phyloP scores from a whole-genome alignment of 2,113 vertebrate genomes.

The Nothobranchius furzeri region DNA sequence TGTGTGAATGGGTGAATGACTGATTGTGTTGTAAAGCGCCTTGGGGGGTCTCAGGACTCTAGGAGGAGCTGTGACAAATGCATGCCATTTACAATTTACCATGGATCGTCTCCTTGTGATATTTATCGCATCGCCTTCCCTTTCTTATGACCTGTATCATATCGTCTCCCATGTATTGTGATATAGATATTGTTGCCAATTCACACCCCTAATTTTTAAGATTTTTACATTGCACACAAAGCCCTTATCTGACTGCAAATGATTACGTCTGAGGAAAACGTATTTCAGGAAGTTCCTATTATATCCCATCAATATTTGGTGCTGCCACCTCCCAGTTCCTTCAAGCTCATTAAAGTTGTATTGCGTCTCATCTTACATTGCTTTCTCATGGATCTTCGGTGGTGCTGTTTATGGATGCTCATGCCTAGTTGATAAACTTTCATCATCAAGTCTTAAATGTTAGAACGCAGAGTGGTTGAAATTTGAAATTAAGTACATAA shows the following conservation, averaged over 20 bases:
- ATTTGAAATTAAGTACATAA: neutral
- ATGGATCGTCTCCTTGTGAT: too few relatives aligned
- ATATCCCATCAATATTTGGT: constrained; percentile 46
- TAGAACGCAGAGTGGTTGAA: neutral
- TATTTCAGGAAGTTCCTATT: constrained; percentile 49
- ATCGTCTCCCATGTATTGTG: too few relatives aligned
- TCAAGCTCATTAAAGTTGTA: constrained; percentile 55
- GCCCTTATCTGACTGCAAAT: constrained; percentile 21
- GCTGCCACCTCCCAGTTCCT: constrained; percentile 29
- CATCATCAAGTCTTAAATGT: constrained; percentile 17
- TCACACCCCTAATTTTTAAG: too few relatives aligned
- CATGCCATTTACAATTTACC: too few relatives aligned
- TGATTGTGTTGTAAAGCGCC: too few relatives aligned
- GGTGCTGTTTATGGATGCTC: constrained; percentile 5
- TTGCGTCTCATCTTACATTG: constrained; percentile 35
- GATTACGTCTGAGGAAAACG: constrained; percentile 14
- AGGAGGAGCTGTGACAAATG: too few relatives aligned
- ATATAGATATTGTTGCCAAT: too few relatives aligned
- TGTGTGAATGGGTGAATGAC: too few relatives aligned
- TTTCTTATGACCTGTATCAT: too few relatives aligned
- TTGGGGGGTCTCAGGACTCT: too few relatives aligned
- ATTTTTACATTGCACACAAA: constrained; percentile 12
- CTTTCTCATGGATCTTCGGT: constrained; percentile 15
- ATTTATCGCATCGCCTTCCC: too few relatives aligned
- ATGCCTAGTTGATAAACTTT: constrained; percentile 3